Base-by-base conservation (phyloP, 1,140 invertebrate genomes). In the Chymomyza costata region DNA sequence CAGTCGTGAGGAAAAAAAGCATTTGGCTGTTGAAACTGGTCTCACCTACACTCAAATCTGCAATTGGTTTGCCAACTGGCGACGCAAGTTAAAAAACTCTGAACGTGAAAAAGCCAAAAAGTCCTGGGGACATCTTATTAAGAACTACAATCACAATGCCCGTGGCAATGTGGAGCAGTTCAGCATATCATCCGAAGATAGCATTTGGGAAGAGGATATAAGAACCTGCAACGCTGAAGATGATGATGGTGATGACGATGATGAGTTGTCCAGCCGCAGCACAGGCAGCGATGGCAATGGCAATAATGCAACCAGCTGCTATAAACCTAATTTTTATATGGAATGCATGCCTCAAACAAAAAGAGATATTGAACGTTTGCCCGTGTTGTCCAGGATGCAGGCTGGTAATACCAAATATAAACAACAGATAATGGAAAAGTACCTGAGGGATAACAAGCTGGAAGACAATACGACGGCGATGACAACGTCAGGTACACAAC, bases 1-100 rank as follows among this genome's bases (percentile, higher is more conserved):
- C 6, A 92, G 90, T 67, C 85, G 91, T 38, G 90, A 91, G 61
- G 91, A 92, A 70, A 93, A 93, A 62, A 91, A 91, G 84, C 86
- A 87, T 19, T 69, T 92, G 35, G 90, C 91, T 0, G 78, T 88
- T 3, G 89, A 92, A 86, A 92, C 91, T 6, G 91, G 91, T 18
- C 84, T 92, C 15, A 92, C 91, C 7, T 92, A 92, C 60, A 91
- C 91, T 65, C 91, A 92, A 90, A 91, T 92, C 32, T 93, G 91
- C 65, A 93, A 93, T 76, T 93, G 91, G 91, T 93, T 93, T 78
- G 91, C 91, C 13, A 93, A 93, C 60, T 92, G 91, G 91, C 87
- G 91, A 28, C 84, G 91, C 63, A 92, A 92, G 81, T 74, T 93
- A 21, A 92, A 92, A 84, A 92, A 92, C 62, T 90, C 90, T 1